These are phyloP conservation scores for Antechinus stuartii DNA, from an alignment of 2,113 vertebrate genomes.

Conservation along the genomic window DNA sequence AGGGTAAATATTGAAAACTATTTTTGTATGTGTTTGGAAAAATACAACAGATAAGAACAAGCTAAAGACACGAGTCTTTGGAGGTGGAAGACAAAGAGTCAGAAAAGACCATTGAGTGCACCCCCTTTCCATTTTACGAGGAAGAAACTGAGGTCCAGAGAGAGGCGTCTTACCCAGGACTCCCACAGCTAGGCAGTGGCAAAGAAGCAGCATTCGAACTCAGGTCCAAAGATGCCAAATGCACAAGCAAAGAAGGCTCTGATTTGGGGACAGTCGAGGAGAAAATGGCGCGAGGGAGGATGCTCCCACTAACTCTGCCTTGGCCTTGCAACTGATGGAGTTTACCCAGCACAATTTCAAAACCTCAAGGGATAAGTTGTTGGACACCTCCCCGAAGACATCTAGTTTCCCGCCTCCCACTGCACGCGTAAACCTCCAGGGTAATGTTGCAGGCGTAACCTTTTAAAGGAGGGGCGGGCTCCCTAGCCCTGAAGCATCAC, in stretches of 20 bases:
- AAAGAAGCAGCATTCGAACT: background rate
- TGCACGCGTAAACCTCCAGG: background rate
- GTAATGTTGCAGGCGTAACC: background rate
- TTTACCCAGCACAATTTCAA: background rate
- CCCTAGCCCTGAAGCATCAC: background rate
- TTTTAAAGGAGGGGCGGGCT: too few relatives aligned
- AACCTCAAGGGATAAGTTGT: background rate
- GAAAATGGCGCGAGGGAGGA: background rate
- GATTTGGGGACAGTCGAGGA: too few relatives aligned
- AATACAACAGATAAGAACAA: too few relatives aligned
- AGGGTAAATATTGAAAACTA: too few relatives aligned
- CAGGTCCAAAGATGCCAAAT: background rate
- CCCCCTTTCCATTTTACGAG: too few relatives aligned
- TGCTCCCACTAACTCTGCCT: too few relatives aligned
- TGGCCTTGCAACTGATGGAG: too few relatives aligned
- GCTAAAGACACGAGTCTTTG: too few relatives aligned
- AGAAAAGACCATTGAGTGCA: too few relatives aligned
- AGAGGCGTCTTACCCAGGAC: background rate
- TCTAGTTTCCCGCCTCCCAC: background rate
- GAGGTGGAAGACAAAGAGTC: too few relatives aligned
- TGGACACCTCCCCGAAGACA: too few relatives aligned
- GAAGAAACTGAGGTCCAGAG: background rate
- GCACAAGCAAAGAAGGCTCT: background rate
- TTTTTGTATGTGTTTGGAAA: too few relatives aligned
- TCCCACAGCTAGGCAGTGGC: background rate